A percentile compares a stretch with the other conserved stretches of the same genome.
Conservation (phyloP, 2,888 invertebrate species). For the Clepsis dumicolana region DNA sequence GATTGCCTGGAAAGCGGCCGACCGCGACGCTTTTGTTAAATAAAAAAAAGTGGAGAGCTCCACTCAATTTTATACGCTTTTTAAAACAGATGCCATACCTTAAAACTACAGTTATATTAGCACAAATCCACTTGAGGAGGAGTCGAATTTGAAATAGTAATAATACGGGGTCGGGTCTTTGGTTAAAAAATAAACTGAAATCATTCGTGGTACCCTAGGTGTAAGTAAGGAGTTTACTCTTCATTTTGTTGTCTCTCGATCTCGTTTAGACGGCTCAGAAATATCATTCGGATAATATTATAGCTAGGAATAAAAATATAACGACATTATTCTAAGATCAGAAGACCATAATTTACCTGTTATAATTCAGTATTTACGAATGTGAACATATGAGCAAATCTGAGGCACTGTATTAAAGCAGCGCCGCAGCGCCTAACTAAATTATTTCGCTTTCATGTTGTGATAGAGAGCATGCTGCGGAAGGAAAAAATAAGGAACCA, state of each 20-base stretch:
- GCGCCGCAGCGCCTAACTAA: conserved; percentile 30
- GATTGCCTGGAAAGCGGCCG: conserved; percentile 44
- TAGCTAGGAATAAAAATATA: neutral
- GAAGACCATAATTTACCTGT: neutral
- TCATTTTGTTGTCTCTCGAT: neutral
- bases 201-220: neutral
- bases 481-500: conserved; percentile 20
- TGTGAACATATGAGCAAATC: neutral
- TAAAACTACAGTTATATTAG: conserved; percentile 19
- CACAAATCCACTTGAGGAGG: neutral
- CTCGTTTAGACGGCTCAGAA: neutral
- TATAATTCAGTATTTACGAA: neutral
- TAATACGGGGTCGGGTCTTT: neutral
- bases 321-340: neutral
- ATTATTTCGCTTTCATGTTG: conserved; percentile 20
- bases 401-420: neutral
- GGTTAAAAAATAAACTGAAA: neutral
- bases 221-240: neutral
- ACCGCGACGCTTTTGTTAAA: conserved; percentile 59
- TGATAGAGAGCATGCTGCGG: conserved; percentile 7
- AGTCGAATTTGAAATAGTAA: neutral
- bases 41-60: conserved; percentile 52
- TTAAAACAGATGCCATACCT: conserved; percentile 14
- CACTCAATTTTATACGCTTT: conserved; percentile 17
- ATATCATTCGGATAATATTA: neutral